These are phyloP conservation scores for Tenthredo distinguenda DNA, from an alignment of 2,888 invertebrate genomes.

Conservation along the genomic window DNA sequence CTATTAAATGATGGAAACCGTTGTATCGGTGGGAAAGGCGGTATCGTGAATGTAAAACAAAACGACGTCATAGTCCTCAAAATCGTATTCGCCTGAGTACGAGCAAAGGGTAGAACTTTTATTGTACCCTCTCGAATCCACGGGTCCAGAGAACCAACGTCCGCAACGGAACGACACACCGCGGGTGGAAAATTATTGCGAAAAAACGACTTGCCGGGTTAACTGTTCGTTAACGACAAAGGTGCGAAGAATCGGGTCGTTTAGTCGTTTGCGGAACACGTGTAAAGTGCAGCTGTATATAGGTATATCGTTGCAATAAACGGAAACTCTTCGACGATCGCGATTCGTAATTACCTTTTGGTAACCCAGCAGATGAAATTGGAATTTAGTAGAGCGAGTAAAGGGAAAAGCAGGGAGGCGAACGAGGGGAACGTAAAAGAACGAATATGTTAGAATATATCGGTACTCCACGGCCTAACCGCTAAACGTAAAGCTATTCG, in stretches of 20 bases:
- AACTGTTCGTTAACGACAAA: slow-evolving; percentile 50
- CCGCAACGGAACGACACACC: slow-evolving; percentile 10
- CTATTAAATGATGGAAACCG: slow-evolving; percentile 45
- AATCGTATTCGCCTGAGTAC: not conserved
- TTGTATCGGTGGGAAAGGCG: not conserved
- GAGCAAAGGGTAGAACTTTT: slow-evolving; percentile 42
- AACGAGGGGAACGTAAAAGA: slow-evolving; percentile 29
- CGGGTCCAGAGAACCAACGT: not conserved
- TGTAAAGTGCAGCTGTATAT: slow-evolving; percentile 38
- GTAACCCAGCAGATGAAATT: not conserved
- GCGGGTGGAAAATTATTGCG: slow-evolving; percentile 42
- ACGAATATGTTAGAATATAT: slow-evolving; percentile 34
- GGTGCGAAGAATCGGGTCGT: slow-evolving; percentile 42
- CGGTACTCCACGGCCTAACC: slow-evolving; percentile 29
- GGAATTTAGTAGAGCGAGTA: not conserved
- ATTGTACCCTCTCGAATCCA: slow-evolving; percentile 25
- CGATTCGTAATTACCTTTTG: slow-evolving; percentile 41
- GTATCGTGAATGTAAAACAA: slow-evolving; percentile 45
- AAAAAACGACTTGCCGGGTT: slow-evolving; percentile 44
- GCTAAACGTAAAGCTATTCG: slow-evolving; percentile 45
- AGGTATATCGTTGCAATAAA: slow-evolving; percentile 22
- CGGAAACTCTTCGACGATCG: slow-evolving; percentile 31
- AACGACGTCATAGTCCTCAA: slow-evolving; percentile 24
- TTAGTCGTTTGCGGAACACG: slow-evolving; percentile 46
- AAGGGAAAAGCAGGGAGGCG: not conserved